Percentiles rank a stretch among this genome's conserved stretches.
These are phyloP conservation scores for Haliaeetus leucogaster DNA, from an alignment of 2,113 vertebrate genomes.

Conservation along the genomic window DNA sequence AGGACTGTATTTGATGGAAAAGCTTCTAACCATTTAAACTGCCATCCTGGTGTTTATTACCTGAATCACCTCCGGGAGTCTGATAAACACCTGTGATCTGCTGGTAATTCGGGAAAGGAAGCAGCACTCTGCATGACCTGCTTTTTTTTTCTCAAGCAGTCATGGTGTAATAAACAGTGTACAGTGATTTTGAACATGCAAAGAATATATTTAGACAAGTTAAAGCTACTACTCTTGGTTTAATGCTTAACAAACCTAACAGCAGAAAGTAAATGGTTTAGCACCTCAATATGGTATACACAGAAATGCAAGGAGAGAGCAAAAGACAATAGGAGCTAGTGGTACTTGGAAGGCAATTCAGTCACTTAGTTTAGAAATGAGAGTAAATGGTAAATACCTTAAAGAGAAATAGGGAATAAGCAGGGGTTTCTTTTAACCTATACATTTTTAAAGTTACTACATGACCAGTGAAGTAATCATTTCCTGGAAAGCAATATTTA, in stretches of 20 bases:
- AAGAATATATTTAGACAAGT: conserved; percentile 37
- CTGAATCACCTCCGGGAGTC: conserved; percentile 66
- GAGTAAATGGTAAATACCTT: conserved; percentile 30
- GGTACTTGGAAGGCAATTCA: conserved; percentile 22
- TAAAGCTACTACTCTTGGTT: conserved; percentile 12
- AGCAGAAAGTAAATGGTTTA: conserved; percentile 25
- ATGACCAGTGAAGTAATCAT: conserved; percentile 72
- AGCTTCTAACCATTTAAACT: conserved; percentile 70
- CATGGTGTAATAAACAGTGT: conserved; percentile 41
- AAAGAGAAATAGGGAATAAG: conserved; percentile 37
- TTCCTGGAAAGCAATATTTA: conserved; percentile 75
- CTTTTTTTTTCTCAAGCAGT: conserved; percentile 50
- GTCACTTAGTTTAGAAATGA: conserved; percentile 33
- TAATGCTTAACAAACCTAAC: conserved; percentile 53
- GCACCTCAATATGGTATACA: not conserved
- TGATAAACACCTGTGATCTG: conserved; percentile 77
- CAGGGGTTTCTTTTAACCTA: conserved; percentile 52
- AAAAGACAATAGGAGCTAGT: conserved; percentile 33
- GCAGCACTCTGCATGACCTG: conserved; percentile 38
- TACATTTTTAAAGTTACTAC: conserved; percentile 61
- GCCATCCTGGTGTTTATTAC: conserved; percentile 67
- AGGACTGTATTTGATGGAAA: conserved; percentile 65
- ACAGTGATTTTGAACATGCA: conserved; percentile 35
- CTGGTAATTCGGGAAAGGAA: conserved; percentile 69
- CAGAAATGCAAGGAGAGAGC: not conserved